Conservation (phyloP, 2,797 vertebrate genomes). For the Chrysocyon brachyurus region DNA sequence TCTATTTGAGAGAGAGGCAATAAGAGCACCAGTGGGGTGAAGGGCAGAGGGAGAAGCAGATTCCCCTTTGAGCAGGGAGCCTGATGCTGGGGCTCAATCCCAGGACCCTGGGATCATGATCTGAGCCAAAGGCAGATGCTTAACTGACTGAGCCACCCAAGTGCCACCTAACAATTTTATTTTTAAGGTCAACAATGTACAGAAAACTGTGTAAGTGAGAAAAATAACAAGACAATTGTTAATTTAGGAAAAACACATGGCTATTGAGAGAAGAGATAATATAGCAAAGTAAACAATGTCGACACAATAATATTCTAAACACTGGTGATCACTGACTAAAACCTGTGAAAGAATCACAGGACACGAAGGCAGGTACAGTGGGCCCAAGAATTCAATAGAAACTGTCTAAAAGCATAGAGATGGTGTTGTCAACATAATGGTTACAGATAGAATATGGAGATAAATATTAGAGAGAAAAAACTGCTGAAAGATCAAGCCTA, state of each 20-base stretch:
- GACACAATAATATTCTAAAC: not conserved
- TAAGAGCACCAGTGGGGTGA: too few relatives aligned
- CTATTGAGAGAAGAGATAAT: not conserved
- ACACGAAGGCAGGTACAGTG: not conserved
- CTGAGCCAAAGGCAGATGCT: too few relatives aligned
- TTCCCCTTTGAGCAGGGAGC: too few relatives aligned
- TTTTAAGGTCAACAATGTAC: not conserved
- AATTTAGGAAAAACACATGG: not conserved
- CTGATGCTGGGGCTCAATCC: too few relatives aligned
- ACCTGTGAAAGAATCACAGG: not conserved
- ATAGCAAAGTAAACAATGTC: not conserved
- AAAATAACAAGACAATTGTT: not conserved
- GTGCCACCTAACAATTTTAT: not conserved
- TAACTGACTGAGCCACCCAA: too few relatives aligned
- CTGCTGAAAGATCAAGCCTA: not conserved
- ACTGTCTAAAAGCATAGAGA: constrained; percentile 28
- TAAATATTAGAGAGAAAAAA: not conserved
- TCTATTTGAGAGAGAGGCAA: too few relatives aligned
- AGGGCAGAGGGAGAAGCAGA: too few relatives aligned
- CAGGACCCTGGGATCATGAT: too few relatives aligned
- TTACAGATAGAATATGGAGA: not conserved
- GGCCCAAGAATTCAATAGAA: not conserved
- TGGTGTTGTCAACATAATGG: not conserved
- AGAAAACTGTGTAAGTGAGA: not conserved
- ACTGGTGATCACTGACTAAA: not conserved